Conservation (phyloP, 2,113 vertebrate species). For the Eptesicus fuscus region DNA sequence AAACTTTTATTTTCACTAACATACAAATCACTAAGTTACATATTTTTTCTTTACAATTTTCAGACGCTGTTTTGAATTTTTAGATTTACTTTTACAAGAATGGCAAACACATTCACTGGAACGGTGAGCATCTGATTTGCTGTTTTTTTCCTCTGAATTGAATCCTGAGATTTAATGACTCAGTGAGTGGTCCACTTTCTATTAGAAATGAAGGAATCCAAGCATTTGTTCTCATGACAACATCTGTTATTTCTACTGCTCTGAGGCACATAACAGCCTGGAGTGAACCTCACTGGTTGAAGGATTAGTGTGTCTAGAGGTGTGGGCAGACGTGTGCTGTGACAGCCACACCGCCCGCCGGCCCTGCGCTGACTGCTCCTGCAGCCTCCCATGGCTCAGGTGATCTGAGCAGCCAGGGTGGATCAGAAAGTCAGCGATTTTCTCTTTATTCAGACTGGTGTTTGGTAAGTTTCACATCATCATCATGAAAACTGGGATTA, state of each 20-base stretch:
- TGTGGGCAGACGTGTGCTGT: neutral
- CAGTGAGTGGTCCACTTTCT: neutral
- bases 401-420: neutral
- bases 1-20: neutral
- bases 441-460: neutral
- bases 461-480: neutral
- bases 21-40: neutral
- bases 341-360: neutral
- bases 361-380: no score
- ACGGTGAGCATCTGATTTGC: conserved; percentile 84
- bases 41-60: conserved; percentile 47
- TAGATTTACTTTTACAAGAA: conserved; percentile 95
- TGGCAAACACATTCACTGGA: conserved; percentile 97
- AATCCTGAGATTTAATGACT: neutral
- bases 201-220: neutral
- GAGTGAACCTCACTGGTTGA: neutral
- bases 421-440: neutral
- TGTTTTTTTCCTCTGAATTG: neutral
- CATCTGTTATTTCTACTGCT: neutral
- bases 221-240: neutral
- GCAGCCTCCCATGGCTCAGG: neutral
- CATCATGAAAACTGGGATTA: neutral
- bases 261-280: neutral
- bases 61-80: conserved; percentile 97
- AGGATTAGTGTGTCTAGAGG: neutral